phyloP scores from a whole-genome alignment of 2,113 vertebrate genomes.

The Lepus americanus region DNA sequence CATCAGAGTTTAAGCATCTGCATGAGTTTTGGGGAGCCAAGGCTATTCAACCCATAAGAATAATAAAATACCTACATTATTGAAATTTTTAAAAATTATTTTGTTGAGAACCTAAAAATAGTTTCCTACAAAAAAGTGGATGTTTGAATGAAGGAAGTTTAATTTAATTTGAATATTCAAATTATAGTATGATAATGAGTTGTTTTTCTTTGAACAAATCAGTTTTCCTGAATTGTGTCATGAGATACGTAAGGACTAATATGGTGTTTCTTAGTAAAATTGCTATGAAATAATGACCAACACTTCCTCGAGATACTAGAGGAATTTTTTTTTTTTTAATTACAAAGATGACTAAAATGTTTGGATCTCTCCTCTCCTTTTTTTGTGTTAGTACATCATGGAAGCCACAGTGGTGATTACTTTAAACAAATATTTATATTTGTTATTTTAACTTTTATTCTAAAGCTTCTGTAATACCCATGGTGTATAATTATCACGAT shows the following conservation, averaged over 20 bases:
- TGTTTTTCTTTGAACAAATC: conserved; percentile 31
- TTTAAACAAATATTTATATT: conserved; percentile 57
- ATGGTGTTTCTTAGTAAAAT: conserved; percentile 48
- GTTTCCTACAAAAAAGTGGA: not conserved
- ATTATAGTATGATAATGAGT: conserved; percentile 19
- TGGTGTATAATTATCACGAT: conserved; percentile 48
- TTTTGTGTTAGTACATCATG: conserved; percentile 7
- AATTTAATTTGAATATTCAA: conserved; percentile 55
- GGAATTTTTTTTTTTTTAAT: conserved; percentile 41
- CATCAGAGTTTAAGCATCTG: no score
- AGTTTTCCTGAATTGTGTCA: not conserved
- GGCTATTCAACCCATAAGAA: no score
- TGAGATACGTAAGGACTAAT: not conserved
- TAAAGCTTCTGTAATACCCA: not conserved
- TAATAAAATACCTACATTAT: conserved; percentile 7
- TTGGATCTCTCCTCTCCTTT: not conserved
- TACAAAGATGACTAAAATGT: conserved; percentile 41
- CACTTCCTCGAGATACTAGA: not conserved
- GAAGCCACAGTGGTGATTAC: not conserved
- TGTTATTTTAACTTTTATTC: conserved; percentile 58
- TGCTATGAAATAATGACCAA: conserved; percentile 45
- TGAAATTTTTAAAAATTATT: not conserved
- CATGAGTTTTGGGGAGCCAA: no score
- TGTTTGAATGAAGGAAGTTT: not conserved
- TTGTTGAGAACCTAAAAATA: not conserved